Base-by-base conservation (phyloP, 2,797 vertebrate genomes). In the Sebastiscus tertius region DNA sequence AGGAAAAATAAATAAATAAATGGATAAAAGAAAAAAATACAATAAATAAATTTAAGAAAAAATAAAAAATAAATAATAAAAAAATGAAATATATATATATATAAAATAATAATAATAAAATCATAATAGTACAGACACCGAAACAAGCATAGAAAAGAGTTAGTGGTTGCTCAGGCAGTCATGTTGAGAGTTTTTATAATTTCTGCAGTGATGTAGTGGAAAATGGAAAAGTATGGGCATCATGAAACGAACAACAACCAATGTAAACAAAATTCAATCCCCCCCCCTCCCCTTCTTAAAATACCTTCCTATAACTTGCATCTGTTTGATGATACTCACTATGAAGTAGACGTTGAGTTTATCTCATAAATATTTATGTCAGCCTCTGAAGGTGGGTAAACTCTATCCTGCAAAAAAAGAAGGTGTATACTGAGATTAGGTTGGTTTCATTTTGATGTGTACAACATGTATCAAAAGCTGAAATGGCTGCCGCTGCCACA, bases 321-420 rank as follows among this genome's bases (percentile, higher is more conserved):
- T 77, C 49, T 76, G 62, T 84, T 87, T 90, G 87, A 87, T 88
- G 80, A 83, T 87, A 55, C 66, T 56, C 16, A 6, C 60, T 63
- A 49, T 80, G 82, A 77, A 82, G 81, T 46, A 7, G 76, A 62
- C 16, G 3, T 39, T 36, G 62, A 79, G 63, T 90, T 72, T 77
- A 82, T 77, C 78, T 66, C 83, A 84, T 92, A 87, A 87, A 89
- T 91, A 89, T 90, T 85, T 74, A 90, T 86, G 80, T 60, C 18
- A 26, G 71, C 75, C 74, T 85, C 79, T 58, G 63, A 74, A 70
- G 59, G 72, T 42, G 27, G 79, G 36, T 75, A 80, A 84, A 87
- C 69, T 66, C 67, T 6, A 36, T 52, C 78, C 59, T 75, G 73
- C 54, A 73, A 87, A 78, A 42, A 67, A 70, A 65, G 61, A 72